These are phyloP conservation scores for Auanema freiburgensis DNA, from an alignment of 2,888 invertebrate genomes.

Conservation along the genomic window DNA sequence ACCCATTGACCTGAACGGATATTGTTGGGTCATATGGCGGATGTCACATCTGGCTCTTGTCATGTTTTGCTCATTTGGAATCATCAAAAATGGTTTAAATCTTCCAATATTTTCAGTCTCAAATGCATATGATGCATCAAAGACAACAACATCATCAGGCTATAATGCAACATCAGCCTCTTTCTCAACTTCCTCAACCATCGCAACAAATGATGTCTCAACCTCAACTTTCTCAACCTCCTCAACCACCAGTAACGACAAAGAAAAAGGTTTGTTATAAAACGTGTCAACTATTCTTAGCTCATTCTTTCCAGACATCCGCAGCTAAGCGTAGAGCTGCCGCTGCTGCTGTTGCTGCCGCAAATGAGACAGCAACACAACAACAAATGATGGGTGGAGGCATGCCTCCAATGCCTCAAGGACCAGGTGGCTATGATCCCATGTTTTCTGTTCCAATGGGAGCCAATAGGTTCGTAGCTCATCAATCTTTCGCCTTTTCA, in stretches of 20 bases:
- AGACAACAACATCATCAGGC: constrained; percentile 16
- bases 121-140: neutral
- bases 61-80: no score
- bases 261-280: neutral
- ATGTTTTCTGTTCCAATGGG: constrained; percentile 20
- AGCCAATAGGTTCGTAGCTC: constrained; percentile 12
- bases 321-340: neutral
- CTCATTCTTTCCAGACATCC: neutral
- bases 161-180: neutral
- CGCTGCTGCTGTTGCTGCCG: neutral
- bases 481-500: no score
- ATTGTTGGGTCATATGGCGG: no score
- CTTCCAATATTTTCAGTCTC: no score
- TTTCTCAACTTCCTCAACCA: neutral
- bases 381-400: neutral
- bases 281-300: no score
- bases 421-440: constrained; percentile 1
- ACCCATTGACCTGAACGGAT: no score
- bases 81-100: no score
- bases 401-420: no score
- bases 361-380: neutral
- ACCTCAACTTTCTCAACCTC: neutral
- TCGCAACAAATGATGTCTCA: neutral
- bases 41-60: no score
- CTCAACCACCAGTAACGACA: neutral